Percentiles rank a stretch among this genome's conserved stretches.
These are phyloP conservation scores for Ormyrus labotus DNA, from an alignment of 2,888 invertebrate species.

Conservation along the genomic window DNA sequence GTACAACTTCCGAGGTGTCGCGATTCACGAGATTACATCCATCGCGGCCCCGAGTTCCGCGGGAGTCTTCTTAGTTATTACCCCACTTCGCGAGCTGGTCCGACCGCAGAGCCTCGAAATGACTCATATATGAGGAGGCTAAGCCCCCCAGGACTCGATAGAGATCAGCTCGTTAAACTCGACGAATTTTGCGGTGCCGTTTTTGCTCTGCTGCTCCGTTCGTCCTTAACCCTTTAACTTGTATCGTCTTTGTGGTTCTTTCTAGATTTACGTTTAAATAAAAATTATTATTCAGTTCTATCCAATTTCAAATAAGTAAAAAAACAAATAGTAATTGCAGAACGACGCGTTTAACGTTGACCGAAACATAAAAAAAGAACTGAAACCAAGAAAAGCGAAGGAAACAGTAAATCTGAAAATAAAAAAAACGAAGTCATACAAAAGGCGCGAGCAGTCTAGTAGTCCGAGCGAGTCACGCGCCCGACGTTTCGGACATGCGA, in stretches of 20 bases:
- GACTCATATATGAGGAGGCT: constrained; percentile 66
- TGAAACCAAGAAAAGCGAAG: too few species aligned
- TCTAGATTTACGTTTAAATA: neutral
- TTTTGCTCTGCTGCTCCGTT: neutral
- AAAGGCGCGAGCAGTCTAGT: neutral
- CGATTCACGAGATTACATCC: neutral
- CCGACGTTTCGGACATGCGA: constrained; percentile 70
- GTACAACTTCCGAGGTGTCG: too few species aligned
- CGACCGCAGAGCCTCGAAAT: constrained; percentile 59
- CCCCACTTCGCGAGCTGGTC: constrained; percentile 27
- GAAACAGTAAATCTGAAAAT: constrained; percentile 2
- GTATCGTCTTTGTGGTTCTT: constrained; percentile 4
- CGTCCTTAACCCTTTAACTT: constrained; percentile 6
- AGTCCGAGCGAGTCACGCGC: constrained; percentile 65
- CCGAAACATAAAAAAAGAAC: too few species aligned
- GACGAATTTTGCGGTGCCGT: constrained; percentile 45
- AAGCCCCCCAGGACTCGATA: constrained; percentile 64
- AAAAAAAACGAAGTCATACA: constrained; percentile 11
- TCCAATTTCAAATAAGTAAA: too few species aligned
- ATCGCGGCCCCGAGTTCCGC: neutral
- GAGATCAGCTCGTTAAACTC: constrained; percentile 73
- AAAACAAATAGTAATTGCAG: too few species aligned
- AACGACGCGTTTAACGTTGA: too few species aligned
- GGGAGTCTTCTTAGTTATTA: neutral
- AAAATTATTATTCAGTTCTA: too few species aligned